Evolutionary conservation across 2,797 vertebrate genomes (phyloP).

Genomic region (Microcaecilia unicolor): DNA sequence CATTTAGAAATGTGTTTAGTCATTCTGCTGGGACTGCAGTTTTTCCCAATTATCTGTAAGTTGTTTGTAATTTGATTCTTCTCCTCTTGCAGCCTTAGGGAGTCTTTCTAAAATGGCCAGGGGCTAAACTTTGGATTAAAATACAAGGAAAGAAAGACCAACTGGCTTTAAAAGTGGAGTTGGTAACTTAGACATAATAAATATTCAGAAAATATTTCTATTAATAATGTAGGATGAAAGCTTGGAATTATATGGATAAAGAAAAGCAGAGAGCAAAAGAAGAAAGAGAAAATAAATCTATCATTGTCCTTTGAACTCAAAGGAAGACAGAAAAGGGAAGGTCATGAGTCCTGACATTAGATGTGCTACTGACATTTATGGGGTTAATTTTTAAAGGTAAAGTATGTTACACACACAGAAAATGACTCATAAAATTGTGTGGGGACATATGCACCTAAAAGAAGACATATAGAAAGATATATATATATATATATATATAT

Average conservation of each 20-base stretch:
- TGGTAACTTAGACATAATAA: not conserved
- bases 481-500: too few species aligned
- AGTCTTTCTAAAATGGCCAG: not conserved
- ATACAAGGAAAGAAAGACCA: not conserved
- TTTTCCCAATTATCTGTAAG: not conserved
- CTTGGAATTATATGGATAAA: fast-evolving
- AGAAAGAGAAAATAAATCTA: not conserved
- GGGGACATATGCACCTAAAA: too few species aligned
- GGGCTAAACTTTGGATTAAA: not conserved
- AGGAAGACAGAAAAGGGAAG: too few species aligned
- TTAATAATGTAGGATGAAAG: fast-evolving
- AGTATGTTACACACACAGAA: too few species aligned
- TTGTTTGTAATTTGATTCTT: not conserved
- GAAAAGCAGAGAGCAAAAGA: not conserved
- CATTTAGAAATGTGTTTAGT: not conserved
- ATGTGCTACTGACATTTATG: too few species aligned
- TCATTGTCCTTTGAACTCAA: too few species aligned
- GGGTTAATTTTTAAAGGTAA: too few species aligned
- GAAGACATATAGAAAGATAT: too few species aligned
- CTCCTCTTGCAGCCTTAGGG: not conserved
- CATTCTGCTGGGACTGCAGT: not conserved
- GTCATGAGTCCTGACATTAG: too few species aligned
- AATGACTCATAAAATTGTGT: too few species aligned
- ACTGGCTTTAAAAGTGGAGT: fast-evolving
- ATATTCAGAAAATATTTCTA: not conserved